Evolutionary conservation across 2,797 vertebrate genomes (phyloP).

Genomic region (Leucoraja ocellata): DNA sequence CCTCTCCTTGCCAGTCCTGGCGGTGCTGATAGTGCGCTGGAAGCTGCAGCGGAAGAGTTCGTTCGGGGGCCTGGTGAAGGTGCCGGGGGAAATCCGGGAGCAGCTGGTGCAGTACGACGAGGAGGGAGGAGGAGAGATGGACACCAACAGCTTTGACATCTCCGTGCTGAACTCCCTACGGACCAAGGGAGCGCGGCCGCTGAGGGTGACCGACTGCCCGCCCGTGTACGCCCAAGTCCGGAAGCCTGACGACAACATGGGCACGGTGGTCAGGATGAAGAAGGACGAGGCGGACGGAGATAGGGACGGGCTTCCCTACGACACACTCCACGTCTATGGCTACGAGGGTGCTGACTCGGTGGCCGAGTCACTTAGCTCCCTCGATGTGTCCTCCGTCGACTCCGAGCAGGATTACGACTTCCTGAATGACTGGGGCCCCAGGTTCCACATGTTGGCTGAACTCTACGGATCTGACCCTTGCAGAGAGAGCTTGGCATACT

Average conservation of each 20-base stretch:
- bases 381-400: constrained; percentile 68
- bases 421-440: constrained; percentile 87
- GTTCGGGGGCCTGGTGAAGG: constrained; percentile 63
- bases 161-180: constrained; percentile 81
- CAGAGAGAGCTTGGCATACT: constrained; percentile 44
- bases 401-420: constrained; percentile 87
- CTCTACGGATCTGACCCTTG: constrained; percentile 73
- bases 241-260: constrained; percentile 83
- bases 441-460: constrained; percentile 88
- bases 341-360: constrained; percentile 85
- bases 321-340: constrained; percentile 89
- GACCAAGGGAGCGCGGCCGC: constrained; percentile 50
- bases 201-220: constrained; percentile 36
- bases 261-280: constrained; percentile 85
- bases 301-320: constrained; percentile 76
- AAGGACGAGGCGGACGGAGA: constrained; percentile 90
- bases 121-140: constrained; percentile 96
- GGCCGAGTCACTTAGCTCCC: constrained; percentile 82
- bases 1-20: constrained; percentile 61
- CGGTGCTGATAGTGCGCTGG: constrained; percentile 64
- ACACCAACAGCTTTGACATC: constrained; percentile 91
- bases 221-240: constrained; percentile 67
- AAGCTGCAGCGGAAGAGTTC: constrained; percentile 65
- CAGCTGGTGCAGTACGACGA: constrained; percentile 92
- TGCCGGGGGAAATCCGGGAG: constrained; percentile 84